Evolutionary conservation across 1,140 invertebrate species (phyloP), one percentile per base, ranked within the genome.

Genomic region (Hylaeus volcanicus): DNA sequence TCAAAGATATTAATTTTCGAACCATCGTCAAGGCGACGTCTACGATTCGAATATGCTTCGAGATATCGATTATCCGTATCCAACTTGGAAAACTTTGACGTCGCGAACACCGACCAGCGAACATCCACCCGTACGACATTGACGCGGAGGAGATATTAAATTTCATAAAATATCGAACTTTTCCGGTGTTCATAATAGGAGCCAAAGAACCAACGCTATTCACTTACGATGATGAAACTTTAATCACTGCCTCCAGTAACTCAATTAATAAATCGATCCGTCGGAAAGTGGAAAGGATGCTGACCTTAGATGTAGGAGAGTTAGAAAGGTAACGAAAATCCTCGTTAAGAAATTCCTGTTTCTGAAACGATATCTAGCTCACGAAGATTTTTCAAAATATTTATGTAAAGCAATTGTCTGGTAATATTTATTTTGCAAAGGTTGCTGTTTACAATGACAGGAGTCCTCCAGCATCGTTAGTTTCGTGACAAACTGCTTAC

Each of bases 161-260:
- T 64, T 64, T 64, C 14, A 15, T 64, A 64, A 64, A 64, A 64
- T 45, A 64, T 64, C 12, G 41, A 64, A 41, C 45, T 64, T n/a
- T 14, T 45, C 14, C 12, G n/a, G 63, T 43, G 12, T 9, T 14
- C 4, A 11, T 14, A 39, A 9, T 63, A 1, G 9, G 12, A 64
- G 41, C 15, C 63, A 43, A 64, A 64, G 39, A 3, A 64, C 39
- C 63, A 6, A 8, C 37, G 61, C 39, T 63, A 39, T 41, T 14
- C 37, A 39, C 5, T 12, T 12, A 2, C 41, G 39, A n/a, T 11
- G 39, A 64, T 37, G 63, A 43, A 64, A 64, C 63, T 64, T 64
- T 43, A 64, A 64, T 64, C 5, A 45, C 9, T 15, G 14, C 63
- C 12, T 15, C 41, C 4, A 39, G 2, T 64, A 64, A 64, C 41